Conservation (phyloP, 2,888 invertebrate genomes). For the Alitta virens region DNA sequence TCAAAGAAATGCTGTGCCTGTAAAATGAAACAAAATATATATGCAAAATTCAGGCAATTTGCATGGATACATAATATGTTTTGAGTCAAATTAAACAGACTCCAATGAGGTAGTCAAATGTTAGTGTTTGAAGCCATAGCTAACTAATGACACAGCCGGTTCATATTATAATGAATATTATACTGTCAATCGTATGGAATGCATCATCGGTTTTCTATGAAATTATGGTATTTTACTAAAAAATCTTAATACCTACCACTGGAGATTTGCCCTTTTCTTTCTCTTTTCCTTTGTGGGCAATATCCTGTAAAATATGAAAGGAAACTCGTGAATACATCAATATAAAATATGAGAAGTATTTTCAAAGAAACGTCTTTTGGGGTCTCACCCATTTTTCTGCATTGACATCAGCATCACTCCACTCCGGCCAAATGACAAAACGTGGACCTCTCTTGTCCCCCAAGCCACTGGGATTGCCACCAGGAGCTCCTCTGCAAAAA, state of each 20-base stretch:
- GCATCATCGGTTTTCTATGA: no score
- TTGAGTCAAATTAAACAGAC: no score
- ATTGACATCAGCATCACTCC: conserved; percentile 56
- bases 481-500: conserved; percentile 48
- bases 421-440: conserved; percentile 55
- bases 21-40: neutral
- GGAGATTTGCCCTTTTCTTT: conserved; percentile 55
- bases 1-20: conserved; percentile 47
- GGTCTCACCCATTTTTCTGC: conserved; percentile 56
- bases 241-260: conserved; percentile 40
- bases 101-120: no score
- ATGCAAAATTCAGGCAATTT: neutral
- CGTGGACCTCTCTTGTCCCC: conserved; percentile 39
- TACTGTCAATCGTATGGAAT: no score
- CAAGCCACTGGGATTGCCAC: conserved; percentile 43
- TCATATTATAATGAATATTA: no score
- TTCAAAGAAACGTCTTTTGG: no score
- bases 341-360: no score
- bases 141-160: no score
- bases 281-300: conserved; percentile 49
- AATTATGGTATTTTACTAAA: no score
- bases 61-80: neutral
- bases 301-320: conserved; percentile 38
- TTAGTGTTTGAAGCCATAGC: no score
- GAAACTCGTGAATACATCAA: no score